Evolutionary conservation across 2,888 invertebrate species (phyloP).

Genomic region (Napeogenes sylphis): DNA sequence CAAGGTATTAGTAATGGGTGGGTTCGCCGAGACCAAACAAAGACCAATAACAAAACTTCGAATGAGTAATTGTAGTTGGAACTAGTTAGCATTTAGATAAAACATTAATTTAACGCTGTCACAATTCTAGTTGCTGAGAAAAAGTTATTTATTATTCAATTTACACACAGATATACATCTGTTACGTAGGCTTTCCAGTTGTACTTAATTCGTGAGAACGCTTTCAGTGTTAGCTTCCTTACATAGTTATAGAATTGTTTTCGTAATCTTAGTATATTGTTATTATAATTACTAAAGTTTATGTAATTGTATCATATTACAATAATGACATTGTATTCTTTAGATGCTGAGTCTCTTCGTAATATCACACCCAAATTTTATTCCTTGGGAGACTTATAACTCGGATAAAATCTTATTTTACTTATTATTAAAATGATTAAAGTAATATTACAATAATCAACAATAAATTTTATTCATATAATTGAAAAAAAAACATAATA

Average conservation of each 20-base stretch:
- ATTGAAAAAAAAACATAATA: too few species aligned
- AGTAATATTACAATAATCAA: too few species aligned
- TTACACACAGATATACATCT: slow-evolving; percentile 32
- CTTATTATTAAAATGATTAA: too few species aligned
- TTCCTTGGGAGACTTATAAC: too few species aligned
- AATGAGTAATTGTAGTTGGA: slow-evolving; percentile 36
- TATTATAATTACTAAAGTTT: background rate
- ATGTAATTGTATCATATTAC: too few species aligned
- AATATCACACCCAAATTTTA: too few species aligned
- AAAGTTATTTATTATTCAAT: slow-evolving; percentile 35
- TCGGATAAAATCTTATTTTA: too few species aligned
- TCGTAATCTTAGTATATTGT: background rate
- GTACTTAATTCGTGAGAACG: slow-evolving; percentile 27
- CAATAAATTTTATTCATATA: too few species aligned
- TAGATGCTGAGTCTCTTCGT: too few species aligned
- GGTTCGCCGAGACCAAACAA: slow-evolving; percentile 27
- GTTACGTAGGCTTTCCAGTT: slow-evolving; percentile 8
- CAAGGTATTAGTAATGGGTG: slow-evolving; percentile 29
- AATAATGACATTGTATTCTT: too few species aligned
- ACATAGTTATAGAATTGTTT: background rate
- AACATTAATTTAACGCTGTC: slow-evolving; percentile 34
- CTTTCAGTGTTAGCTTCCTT: slow-evolving; percentile 17
- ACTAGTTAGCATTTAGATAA: slow-evolving; percentile 39
- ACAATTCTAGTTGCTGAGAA: slow-evolving; percentile 31
- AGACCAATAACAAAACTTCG: slow-evolving; percentile 31